Evolutionary conservation across 2,113 vertebrate species (phyloP).

Genomic region (Chamaea fasciata): DNA sequence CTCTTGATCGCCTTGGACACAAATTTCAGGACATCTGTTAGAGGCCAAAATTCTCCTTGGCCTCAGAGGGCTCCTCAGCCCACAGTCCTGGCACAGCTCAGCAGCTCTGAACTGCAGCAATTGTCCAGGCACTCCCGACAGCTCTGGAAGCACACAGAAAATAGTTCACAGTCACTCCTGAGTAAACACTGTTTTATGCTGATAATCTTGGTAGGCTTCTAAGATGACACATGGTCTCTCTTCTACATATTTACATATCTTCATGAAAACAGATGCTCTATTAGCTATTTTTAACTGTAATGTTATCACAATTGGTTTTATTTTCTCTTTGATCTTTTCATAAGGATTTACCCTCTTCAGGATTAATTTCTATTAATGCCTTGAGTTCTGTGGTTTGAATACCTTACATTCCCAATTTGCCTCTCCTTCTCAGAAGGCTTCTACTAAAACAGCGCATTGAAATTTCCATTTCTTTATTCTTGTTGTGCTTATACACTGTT

Average conservation of each 20-base stretch:
- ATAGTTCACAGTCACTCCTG: not conserved
- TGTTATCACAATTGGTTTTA: slow-evolving; percentile 19
- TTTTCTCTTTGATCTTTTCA: slow-evolving; percentile 47
- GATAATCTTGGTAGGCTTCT: not conserved
- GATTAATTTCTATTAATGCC: slow-evolving; percentile 12
- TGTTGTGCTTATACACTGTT: slow-evolving; percentile 53
- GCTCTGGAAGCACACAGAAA: not conserved
- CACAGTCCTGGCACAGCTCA: not conserved
- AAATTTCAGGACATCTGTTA: not conserved
- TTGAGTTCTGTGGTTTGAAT: slow-evolving; percentile 35
- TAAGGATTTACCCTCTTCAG: not conserved
- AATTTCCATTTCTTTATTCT: slow-evolving; percentile 61
- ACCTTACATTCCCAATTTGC: slow-evolving; percentile 33
- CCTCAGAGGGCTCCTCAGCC: not conserved
- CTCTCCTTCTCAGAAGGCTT: slow-evolving; percentile 22
- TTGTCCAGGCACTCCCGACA: not conserved
- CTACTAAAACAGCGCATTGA: not conserved
- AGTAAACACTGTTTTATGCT: not conserved
- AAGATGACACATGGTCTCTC: not conserved
- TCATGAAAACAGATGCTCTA: not conserved
- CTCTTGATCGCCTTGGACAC: not conserved
- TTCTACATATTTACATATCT: not conserved
- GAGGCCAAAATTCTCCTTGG: not conserved
- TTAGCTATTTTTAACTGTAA: not conserved
- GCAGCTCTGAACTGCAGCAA: not conserved